Conservation (phyloP, 2,888 invertebrate genomes). For the Caenorhabditis doughertyi region DNA sequence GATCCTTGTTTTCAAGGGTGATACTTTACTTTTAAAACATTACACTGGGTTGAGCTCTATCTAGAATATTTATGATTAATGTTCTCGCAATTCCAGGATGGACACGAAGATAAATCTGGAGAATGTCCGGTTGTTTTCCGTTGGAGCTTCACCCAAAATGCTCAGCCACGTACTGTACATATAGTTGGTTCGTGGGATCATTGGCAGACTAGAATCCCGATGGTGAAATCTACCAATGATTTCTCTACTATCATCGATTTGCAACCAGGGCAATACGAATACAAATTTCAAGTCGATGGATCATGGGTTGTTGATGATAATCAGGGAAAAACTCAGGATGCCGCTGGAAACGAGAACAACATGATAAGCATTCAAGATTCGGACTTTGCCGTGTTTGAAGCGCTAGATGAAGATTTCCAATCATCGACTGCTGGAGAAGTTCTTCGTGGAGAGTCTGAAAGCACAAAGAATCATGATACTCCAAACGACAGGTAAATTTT, state of each 20-base stretch:
- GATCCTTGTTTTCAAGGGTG: no score
- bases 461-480: conserved; percentile 73
- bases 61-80: no score
- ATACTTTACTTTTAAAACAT: not conserved
- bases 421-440: conserved; percentile 80
- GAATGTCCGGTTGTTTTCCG: conserved; percentile 83
- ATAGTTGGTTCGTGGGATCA: conserved; percentile 86
- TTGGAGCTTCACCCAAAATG: conserved; percentile 72
- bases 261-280: conserved; percentile 81
- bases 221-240: conserved; percentile 95
- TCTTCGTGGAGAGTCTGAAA: conserved; percentile 71
- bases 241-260: conserved; percentile 93
- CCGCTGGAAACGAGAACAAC: conserved; percentile 93
- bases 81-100: conserved; percentile 55
- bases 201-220: conserved; percentile 94
- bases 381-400: conserved; percentile 91
- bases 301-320: conserved; percentile 82
- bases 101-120: conserved; percentile 67
- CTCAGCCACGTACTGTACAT: conserved; percentile 71
- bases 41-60: no score
- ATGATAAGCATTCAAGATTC: conserved; percentile 93
- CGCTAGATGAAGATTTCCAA: conserved; percentile 82
- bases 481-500: conserved; percentile 78
- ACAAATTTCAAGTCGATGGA: conserved; percentile 82
- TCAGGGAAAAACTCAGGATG: conserved; percentile 60